phyloP scores from a whole-genome alignment of 1,140 invertebrate genomes.

The Drosophila bipectinata region DNA sequence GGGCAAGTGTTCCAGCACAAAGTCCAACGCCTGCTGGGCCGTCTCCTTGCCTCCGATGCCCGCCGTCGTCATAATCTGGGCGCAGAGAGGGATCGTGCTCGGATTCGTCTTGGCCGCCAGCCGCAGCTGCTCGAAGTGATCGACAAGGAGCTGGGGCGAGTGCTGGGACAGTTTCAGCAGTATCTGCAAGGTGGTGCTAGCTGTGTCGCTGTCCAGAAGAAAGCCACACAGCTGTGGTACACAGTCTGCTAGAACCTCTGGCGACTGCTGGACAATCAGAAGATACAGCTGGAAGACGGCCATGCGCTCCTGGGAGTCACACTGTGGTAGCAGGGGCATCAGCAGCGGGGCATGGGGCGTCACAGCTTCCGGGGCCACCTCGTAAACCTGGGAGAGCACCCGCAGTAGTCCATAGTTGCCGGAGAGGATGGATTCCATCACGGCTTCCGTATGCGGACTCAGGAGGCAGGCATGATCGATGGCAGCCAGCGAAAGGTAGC shows the following conservation, averaged over 20 bases:
- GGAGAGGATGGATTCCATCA: constrained; percentile 95
- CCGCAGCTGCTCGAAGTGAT: constrained; percentile 88
- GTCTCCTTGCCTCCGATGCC: constrained; percentile 88
- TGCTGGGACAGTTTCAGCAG: constrained; percentile 90
- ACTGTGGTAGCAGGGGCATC: constrained; percentile 91
- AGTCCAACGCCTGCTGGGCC: constrained; percentile 91
- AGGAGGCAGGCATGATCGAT: constrained; percentile 94
- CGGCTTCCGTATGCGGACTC: constrained; percentile 93
- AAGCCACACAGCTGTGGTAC: constrained; percentile 76
- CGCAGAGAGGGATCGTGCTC: constrained; percentile 87
- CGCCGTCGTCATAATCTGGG: constrained; percentile 88
- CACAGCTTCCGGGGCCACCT: constrained; percentile 92
- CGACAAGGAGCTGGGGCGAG: constrained; percentile 87
- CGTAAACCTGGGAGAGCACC: constrained; percentile 94
- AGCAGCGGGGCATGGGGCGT: constrained; percentile 93
- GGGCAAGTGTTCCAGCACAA: constrained; percentile 90
- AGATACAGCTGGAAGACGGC: constrained; percentile 92
- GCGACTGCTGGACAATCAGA: constrained; percentile 91
- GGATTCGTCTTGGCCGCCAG: constrained; percentile 88
- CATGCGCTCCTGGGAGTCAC: constrained; percentile 92
- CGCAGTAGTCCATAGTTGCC: constrained; percentile 92
- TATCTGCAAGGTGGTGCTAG: constrained; percentile 90
- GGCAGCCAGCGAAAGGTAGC: constrained; percentile 95
- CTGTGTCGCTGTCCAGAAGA: constrained; percentile 75
- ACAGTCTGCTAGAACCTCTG: constrained; percentile 84